Evolutionary conservation across 2,797 vertebrate genomes (phyloP).

Genomic region (Danio jaintianensis): DNA sequence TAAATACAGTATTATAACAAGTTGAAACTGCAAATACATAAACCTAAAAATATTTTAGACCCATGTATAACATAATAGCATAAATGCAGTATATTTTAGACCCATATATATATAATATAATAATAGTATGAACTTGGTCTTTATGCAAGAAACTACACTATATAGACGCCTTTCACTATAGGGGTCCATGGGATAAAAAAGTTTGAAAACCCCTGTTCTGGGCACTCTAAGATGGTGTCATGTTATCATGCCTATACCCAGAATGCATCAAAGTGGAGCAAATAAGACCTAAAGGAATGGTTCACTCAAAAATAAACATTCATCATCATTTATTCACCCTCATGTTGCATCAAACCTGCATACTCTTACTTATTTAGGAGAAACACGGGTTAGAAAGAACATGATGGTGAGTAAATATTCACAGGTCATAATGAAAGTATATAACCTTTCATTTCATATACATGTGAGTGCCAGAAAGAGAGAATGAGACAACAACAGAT

Average conservation of each 20-base stretch:
- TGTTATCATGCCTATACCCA: constrained; percentile 21
- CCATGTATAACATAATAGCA: no score
- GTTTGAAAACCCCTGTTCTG: no score
- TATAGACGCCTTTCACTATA: no score
- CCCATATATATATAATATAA: no score
- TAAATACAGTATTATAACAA: no score
- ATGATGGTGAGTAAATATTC: background rate
- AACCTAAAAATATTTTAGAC: no score
- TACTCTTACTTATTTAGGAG: background rate
- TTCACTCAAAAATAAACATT: background rate
- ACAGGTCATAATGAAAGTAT: background rate
- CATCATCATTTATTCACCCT: background rate
- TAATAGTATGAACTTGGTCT: no score
- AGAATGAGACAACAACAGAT: constrained; percentile 29
- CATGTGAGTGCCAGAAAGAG: constrained; percentile 13
- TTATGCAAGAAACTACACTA: no score
- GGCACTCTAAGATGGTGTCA: background rate
- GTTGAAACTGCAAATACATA: no score
- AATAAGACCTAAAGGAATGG: background rate
- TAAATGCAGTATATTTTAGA: no score
- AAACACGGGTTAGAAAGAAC: background rate
- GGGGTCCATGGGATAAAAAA: no score
- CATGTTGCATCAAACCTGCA: constrained; percentile 10
- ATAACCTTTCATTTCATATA: constrained; percentile 11
- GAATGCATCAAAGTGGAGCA: constrained; percentile 5